Evolutionary conservation across 2,797 vertebrate genomes (phyloP), one percentile per base, ranked within the genome.

Genomic region (Pristis pectinata): DNA sequence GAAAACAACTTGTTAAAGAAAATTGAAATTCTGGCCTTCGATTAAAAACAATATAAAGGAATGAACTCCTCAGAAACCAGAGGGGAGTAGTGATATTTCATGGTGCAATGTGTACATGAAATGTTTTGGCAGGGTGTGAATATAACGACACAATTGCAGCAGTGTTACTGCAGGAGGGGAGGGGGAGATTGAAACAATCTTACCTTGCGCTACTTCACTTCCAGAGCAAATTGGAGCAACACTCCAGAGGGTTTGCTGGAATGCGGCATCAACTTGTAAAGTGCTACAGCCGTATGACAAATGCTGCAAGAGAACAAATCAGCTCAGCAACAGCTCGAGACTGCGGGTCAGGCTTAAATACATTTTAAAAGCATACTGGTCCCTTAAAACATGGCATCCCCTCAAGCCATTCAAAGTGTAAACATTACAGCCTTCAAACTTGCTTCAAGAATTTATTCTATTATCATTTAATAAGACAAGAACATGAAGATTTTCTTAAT

Each of bases 221-320:
- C 98, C 98, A n/a, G 98, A 99, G 96, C 99, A 99, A 97, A 99
- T 98, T 0, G 98, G 98, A 37, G 98, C 98, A 92, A 99, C 98
- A 9, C 98, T 99, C 99, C 99, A 99, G 9, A 99, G 98, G 0
- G 99, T 99, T 96, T 99, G 99, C 97, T 99, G 99, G 96, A 99
- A 99, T 61, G 98, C 98, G 34, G 98, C 98, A 27, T 99, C 99
- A 77, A 99, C 98, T 0, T 98, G 98, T 91, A 99, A 96, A 95
- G 98, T 98, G 94, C 97, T 97, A 4, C 97, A 98, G 70, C 98
- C 98, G 0, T 99, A 99, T 24, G 98, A 99, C 95, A 99, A 96
- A 96, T 99, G 99, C 99, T 99, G 96, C 6, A 95, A 96, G 24
- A 94, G 76, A 93, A 94, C 92, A 94, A 34, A 93, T 64, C 59